phyloP scores from a whole-genome alignment of 2,113 vertebrate species.

The Cygnus atratus region DNA sequence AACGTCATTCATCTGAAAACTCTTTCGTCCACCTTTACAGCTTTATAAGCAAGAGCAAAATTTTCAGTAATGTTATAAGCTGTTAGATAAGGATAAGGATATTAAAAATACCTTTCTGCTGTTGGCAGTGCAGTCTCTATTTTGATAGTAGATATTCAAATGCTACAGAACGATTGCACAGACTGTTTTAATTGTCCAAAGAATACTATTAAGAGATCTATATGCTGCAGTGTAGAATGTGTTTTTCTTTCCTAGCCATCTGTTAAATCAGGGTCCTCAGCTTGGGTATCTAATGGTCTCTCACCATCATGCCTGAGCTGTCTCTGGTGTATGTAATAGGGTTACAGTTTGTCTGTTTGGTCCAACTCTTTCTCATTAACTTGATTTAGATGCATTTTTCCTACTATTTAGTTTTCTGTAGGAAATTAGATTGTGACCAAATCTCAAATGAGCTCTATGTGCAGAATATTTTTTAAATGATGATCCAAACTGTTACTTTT shows the following conservation, averaged over 20 bases:
- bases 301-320: not conserved
- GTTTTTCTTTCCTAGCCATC: not conserved
- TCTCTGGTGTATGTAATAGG: not conserved
- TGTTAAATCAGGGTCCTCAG: not conserved
- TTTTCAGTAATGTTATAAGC: not conserved
- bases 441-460: accelerated
- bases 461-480: not conserved
- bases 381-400: not conserved
- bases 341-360: not conserved
- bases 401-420: not conserved
- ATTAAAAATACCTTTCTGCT: not conserved
- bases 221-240: not conserved
- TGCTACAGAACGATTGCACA: not conserved
- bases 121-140: not conserved
- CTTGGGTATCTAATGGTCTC: not conserved
- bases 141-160: not conserved
- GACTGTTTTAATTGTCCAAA: not conserved
- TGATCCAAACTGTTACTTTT: not conserved
- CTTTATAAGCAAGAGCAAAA: not conserved
- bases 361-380: not conserved
- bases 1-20: not conserved
- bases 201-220: not conserved
- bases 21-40: not conserved
- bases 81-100: not conserved
- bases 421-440: not conserved